phyloP scores from a whole-genome alignment of 2,113 vertebrate genomes.

The Tupaia tana region DNA sequence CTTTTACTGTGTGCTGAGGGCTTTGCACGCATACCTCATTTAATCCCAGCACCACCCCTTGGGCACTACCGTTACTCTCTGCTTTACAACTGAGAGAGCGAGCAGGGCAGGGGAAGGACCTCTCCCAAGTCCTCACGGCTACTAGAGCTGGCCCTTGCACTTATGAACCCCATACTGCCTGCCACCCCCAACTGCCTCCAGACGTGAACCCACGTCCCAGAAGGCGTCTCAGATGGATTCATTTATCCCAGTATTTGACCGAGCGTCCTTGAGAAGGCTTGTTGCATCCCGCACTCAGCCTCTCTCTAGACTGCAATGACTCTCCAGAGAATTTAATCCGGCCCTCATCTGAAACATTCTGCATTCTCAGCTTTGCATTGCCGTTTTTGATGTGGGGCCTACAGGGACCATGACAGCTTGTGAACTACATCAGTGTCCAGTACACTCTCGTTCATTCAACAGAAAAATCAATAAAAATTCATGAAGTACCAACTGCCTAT shows the following conservation, averaged over 20 bases:
- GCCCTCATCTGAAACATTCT: neutral
- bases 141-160: neutral
- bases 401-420: neutral
- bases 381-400: rapidly evolving
- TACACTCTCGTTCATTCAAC: neutral
- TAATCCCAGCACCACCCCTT: neutral
- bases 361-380: neutral
- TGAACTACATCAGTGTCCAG: rapidly evolving
- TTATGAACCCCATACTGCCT: neutral
- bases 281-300: too few species aligned
- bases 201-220: neutral
- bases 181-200: neutral
- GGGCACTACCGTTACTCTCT: too few species aligned
- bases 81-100: neutral
- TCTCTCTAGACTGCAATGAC: neutral
- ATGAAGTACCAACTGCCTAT: too few species aligned
- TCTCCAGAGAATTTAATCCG: neutral
- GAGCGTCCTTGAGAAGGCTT: rapidly evolving
- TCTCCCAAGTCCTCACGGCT: neutral
- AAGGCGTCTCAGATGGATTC: neutral
- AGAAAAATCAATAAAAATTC: neutral
- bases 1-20: neutral
- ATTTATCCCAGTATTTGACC: too few species aligned
- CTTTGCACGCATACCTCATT: neutral
- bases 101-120: rapidly evolving